Base-by-base conservation (phyloP, 2,797 vertebrate genomes). In the Acridotheres tristis region DNA sequence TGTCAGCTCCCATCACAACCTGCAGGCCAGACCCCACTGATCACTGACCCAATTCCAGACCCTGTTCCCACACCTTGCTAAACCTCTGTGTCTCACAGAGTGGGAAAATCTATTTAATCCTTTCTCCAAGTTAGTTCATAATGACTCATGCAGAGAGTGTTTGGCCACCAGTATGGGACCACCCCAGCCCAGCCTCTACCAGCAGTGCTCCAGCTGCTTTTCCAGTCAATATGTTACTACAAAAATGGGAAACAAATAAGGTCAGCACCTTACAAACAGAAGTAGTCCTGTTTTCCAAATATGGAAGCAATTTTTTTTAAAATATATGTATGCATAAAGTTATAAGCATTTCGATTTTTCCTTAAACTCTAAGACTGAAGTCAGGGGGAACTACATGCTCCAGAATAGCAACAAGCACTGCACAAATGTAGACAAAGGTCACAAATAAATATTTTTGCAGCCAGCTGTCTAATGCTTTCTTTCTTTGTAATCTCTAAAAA, bases 391-490 rank as follows among this genome's bases (percentile, higher is more conserved):
- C 16, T 57, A 58, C 43, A 55, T 13, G 32, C 61, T 88, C 82
- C 88, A 94, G 63, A 93, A 94, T 59, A 96, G 89, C 62, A 94
- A 85, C 62, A 78, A 82, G 55, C 67, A 73, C 47, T 71, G 78
- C 83, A 91, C 48, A 94, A 89, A 94, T 30, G 68, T 18, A 93
- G 58, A 88, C 45, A 89, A 95, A 95, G 80, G 90, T 94, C 93
- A 96, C 50, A 96, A 96, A 96, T 86, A 96, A 96, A 57, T 94
- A 94, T 80, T 95, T 95, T 90, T 96, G 72, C 67, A 97, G 91
- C 78, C 88, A 93, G 80, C 80, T 92, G 92, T 50, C 87, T 91
- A 94, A 91, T 93, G 63, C 75, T 74, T 96, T 73, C 90, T 89
- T 96, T 90, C 84, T 92, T 93, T 85, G 86, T 82, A 95, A 91